Percentiles rank a stretch among this genome's conserved stretches.
phyloP scores from a whole-genome alignment of 2,113 vertebrate species.

The Scolopax mira region DNA sequence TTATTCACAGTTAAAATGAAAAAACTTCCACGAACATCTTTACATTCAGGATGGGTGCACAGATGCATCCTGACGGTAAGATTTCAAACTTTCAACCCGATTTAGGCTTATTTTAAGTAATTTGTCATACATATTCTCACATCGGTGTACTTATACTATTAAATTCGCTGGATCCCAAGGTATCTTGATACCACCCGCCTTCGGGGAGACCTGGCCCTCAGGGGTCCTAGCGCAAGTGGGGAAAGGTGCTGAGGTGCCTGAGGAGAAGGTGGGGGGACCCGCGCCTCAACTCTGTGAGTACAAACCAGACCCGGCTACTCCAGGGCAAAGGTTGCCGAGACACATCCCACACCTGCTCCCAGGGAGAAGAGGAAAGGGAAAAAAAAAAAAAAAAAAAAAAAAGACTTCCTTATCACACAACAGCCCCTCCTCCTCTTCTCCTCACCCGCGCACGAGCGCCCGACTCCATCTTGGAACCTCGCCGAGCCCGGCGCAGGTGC shows the following conservation, averaged over 20 bases:
- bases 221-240: no score
- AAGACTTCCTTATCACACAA: background rate
- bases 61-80: background rate
- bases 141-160: rapidly evolving
- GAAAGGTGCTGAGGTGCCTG: background rate
- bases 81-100: background rate
- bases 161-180: rapidly evolving
- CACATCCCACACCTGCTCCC: background rate
- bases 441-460: background rate
- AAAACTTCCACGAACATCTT: background rate
- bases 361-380: background rate
- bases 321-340: background rate
- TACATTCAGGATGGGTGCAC: rapidly evolving
- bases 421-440: background rate
- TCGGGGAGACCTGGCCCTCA: background rate
- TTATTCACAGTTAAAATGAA: background rate
- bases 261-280: background rate
- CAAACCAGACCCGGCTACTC: background rate
- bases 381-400: background rate
- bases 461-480: background rate
- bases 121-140: rapidly evolving
- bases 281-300: background rate
- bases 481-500: background rate
- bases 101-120: rapidly evolving
- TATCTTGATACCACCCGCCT: background rate